A percentile compares a stretch with the other conserved stretches of the same genome.
Evolutionary conservation across 2,888 invertebrate species (phyloP).

Genomic region (Polyommatus iphigenia): DNA sequence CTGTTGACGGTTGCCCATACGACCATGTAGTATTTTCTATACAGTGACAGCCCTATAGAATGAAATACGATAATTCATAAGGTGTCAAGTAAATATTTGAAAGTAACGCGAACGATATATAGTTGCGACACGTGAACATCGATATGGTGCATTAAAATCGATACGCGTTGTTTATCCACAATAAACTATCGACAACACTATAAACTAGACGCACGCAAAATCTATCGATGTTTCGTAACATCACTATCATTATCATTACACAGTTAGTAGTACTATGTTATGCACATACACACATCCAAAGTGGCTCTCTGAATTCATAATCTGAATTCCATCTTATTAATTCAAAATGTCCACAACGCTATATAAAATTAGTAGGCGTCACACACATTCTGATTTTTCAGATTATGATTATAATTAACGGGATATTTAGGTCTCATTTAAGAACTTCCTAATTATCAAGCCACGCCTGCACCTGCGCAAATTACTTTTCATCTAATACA

Average conservation of each 20-base stretch:
- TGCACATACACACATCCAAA: too few relatives aligned
- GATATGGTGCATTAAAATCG: conserved; percentile 22
- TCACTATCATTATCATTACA: neutral
- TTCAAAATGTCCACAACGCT: too few relatives aligned
- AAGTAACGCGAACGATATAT: conserved; percentile 30
- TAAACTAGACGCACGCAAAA: conserved; percentile 3
- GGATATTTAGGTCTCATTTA: neutral
- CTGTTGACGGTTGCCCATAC: too few relatives aligned
- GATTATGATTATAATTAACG: neutral
- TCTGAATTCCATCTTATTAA: too few relatives aligned
- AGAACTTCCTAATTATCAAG: neutral
- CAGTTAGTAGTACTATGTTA: neutral
- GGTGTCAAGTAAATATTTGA: conserved; percentile 34
- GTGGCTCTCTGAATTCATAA: too few relatives aligned
- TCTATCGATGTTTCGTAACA: neutral
- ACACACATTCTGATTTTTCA: too few relatives aligned
- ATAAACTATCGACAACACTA: neutral
- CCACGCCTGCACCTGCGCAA: conserved; percentile 11
- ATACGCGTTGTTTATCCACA: conserved; percentile 21
- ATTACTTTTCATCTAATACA: conserved; percentile 12
- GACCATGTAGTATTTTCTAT: neutral
- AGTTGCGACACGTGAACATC: conserved; percentile 31
- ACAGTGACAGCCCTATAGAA: neutral
- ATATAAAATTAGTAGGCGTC: too few relatives aligned
- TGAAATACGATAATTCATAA: conserved; percentile 29